Conservation (phyloP, 2,797 vertebrate genomes). For the Girardinus metallicus region DNA sequence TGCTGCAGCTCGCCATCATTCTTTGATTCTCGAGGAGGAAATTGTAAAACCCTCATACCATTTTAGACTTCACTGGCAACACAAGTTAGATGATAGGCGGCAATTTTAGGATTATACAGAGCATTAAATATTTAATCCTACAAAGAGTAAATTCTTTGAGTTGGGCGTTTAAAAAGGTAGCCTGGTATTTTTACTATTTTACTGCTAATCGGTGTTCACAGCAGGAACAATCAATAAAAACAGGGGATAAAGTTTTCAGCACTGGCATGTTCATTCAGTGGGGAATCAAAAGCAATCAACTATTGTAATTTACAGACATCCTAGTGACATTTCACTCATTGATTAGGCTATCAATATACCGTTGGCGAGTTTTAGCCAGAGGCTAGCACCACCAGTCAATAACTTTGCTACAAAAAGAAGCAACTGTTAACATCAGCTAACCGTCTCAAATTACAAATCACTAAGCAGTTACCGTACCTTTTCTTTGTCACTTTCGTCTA, state of each 20-base stretch:
- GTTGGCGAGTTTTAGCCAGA: slow-evolving; percentile 45
- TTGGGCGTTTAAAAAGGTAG: background rate
- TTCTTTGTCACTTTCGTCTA: slow-evolving; percentile 77
- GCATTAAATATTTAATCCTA: background rate
- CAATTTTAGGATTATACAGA: background rate
- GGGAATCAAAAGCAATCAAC: background rate
- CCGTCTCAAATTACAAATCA: slow-evolving; percentile 10
- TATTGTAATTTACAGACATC: background rate
- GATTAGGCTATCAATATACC: background rate
- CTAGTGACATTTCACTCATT: background rate
- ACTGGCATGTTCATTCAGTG: background rate
- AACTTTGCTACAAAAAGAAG: slow-evolving; percentile 41
- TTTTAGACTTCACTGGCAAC: background rate
- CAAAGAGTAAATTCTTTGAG: background rate
- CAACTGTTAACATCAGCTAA: slow-evolving; percentile 44
- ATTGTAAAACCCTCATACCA: background rate
- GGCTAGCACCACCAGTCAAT: slow-evolving; percentile 35
- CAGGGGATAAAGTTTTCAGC: background rate
- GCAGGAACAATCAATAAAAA: background rate
- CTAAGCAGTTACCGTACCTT: slow-evolving; percentile 67
- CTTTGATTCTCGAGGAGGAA: background rate
- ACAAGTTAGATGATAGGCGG: background rate
- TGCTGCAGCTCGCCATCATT: too few species aligned
- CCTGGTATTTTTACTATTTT: background rate
- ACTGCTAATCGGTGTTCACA: background rate